Percentiles rank a stretch among this genome's conserved stretches.
These are phyloP conservation scores for Limnephilus rhombicus DNA, from an alignment of 2,888 invertebrate genomes.

Conservation along the genomic window DNA sequence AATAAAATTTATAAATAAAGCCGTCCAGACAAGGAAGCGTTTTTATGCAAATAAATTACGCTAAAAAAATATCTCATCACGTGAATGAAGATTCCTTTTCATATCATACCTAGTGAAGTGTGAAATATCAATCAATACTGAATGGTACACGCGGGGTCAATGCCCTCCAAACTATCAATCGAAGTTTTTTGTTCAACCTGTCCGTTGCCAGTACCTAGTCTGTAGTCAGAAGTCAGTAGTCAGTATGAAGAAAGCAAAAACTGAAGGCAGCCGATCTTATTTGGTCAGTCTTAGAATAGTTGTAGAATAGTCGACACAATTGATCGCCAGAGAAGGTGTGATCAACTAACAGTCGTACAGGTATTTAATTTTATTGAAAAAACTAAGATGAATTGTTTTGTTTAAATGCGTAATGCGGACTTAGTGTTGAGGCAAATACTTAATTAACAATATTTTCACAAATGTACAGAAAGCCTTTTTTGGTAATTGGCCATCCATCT, in stretches of 20 bases:
- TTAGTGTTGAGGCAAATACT: no score
- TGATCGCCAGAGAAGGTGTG: neutral
- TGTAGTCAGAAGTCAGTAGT: neutral
- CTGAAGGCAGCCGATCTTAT: neutral
- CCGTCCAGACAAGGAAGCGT: no score
- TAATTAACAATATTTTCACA: no score
- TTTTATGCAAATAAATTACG: no score
- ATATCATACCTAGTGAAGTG: neutral
- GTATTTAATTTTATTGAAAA: no score
- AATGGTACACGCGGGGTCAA: neutral
- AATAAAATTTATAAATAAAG: no score
- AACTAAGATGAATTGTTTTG: no score
- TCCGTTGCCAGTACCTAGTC: neutral
- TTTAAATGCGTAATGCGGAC: no score
- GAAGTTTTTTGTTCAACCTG: neutral
- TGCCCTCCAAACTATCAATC: neutral
- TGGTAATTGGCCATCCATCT: no score
- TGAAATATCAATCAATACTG: neutral
- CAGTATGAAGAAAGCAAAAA: neutral
- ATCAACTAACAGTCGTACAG: no score
- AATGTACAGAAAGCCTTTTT: no score
- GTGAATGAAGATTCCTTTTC: neutral
- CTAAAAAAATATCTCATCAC: no score
- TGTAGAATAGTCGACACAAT: neutral
- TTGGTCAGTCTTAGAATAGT: neutral